Conservation (phyloP, 2,113 vertebrate genomes). For the Sebastes schlegelii region DNA sequence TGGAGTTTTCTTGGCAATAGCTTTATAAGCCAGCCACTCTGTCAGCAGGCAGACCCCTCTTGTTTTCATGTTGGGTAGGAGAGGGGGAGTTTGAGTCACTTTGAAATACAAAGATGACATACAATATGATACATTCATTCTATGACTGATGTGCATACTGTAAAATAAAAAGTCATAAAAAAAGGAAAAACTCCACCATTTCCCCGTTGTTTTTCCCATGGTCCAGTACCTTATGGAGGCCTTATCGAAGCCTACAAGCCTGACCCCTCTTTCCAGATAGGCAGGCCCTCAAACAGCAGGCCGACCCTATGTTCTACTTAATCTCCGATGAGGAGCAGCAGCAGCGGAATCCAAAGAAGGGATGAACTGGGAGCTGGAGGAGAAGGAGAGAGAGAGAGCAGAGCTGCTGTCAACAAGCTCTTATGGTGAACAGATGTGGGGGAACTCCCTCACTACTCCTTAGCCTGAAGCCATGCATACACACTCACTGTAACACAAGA, state of each 20-base stretch:
- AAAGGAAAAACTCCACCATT: no score
- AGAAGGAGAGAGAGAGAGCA: conserved; percentile 47
- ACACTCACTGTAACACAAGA: conserved; percentile 62
- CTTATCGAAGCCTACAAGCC: conserved; percentile 28
- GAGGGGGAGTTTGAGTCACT: no score
- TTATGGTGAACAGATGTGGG: conserved; percentile 88
- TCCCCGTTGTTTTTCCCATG: background rate
- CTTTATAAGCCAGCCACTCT: no score
- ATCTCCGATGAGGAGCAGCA: conserved; percentile 67
- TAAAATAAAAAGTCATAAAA: no score
- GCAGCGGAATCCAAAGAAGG: conserved; percentile 67
- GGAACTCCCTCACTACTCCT: conserved; percentile 82
- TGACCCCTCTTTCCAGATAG: conserved; percentile 47
- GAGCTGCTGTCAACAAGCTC: conserved; percentile 85
- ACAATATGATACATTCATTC: no score
- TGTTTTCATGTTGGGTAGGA: no score
- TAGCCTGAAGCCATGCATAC: conserved; percentile 73
- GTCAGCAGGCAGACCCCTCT: no score
- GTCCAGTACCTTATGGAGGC: background rate
- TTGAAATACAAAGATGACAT: no score
- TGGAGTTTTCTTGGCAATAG: no score
- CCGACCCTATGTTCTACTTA: conserved; percentile 63
- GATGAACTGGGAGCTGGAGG: conserved; percentile 57
- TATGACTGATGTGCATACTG: no score
- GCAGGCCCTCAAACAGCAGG: conserved; percentile 43